Evolutionary conservation across 35 echinoderm and acorn worm species (phyloP).

Genomic region (Ophiothrix spiculata): DNA sequence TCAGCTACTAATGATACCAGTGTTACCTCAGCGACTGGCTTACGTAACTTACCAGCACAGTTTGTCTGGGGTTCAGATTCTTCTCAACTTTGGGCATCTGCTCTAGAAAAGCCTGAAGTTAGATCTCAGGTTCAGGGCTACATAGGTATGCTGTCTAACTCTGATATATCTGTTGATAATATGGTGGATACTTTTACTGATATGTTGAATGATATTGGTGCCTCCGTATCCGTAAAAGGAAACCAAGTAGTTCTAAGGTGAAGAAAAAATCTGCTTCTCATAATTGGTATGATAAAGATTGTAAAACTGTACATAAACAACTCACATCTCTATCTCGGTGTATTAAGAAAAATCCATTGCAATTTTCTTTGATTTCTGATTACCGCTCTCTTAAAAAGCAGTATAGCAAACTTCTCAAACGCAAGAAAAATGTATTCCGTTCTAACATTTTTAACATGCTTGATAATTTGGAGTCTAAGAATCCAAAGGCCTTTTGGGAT

Average conservation of each 20-base stretch:
- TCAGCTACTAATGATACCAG: background rate
- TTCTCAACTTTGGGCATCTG: background rate
- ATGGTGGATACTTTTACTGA: background rate
- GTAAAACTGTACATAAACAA: background rate
- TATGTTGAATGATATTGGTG: background rate
- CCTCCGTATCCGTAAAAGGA: background rate
- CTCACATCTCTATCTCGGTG: background rate
- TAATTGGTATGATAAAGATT: slow-evolving; percentile 4
- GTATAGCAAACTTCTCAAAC: background rate
- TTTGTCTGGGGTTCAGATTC: background rate
- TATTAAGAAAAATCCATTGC: background rate
- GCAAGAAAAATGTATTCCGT: background rate
- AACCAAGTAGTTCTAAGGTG: background rate
- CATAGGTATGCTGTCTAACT: background rate
- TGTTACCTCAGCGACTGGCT: background rate
- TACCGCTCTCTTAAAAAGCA: background rate
- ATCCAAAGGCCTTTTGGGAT: background rate
- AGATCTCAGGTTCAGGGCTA: background rate
- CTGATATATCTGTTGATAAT: background rate
- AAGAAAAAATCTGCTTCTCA: background rate
- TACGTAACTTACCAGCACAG: background rate
- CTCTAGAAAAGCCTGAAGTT: background rate
- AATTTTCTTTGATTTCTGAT: background rate
- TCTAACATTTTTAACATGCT: background rate
- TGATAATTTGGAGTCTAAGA: background rate